Percentiles rank a stretch among this genome's conserved stretches.
Evolutionary conservation across 1,140 invertebrate genomes (phyloP).

Genomic region (Diachasmimorpha longicaudata): DNA sequence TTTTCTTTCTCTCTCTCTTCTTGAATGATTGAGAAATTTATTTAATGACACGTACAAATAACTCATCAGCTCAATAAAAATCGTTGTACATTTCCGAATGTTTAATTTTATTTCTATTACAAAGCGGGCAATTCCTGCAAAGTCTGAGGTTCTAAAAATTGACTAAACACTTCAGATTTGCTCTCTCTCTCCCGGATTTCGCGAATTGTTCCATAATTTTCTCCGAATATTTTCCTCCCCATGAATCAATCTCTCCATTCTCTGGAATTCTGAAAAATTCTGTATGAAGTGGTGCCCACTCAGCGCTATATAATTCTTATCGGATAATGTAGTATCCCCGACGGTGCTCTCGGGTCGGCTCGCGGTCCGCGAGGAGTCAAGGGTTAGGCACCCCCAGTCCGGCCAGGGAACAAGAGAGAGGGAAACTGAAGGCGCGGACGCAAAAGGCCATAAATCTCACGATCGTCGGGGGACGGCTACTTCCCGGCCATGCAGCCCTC

Average conservation of each 20-base stretch:
- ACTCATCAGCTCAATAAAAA: no score
- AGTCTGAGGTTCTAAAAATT: no score
- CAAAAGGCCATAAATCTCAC: constrained; percentile 58
- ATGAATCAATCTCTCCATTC: neutral
- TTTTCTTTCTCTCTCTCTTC: no score
- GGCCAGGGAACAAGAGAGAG: neutral
- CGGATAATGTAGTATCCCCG: constrained; percentile 22
- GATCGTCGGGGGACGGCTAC: constrained; percentile 59
- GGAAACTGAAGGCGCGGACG: constrained; percentile 13
- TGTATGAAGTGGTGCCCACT: neutral
- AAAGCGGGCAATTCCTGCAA: no score
- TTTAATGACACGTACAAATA: no score
- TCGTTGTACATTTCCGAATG: no score
- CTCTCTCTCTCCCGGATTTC: no score
- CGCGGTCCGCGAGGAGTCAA: constrained; percentile 47
- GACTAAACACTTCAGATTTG: no score
- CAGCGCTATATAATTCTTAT: constrained; percentile 21
- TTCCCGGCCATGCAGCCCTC: constrained; percentile 56
- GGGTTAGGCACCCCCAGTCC: constrained; percentile 43
- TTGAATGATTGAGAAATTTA: no score
- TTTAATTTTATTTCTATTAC: no score
- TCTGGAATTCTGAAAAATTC: neutral
- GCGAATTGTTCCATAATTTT: no score
- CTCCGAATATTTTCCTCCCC: no score
- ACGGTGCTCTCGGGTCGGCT: constrained; percentile 10